Conservation (phyloP, 2,888 invertebrate species). For the Melanotus villosus region DNA sequence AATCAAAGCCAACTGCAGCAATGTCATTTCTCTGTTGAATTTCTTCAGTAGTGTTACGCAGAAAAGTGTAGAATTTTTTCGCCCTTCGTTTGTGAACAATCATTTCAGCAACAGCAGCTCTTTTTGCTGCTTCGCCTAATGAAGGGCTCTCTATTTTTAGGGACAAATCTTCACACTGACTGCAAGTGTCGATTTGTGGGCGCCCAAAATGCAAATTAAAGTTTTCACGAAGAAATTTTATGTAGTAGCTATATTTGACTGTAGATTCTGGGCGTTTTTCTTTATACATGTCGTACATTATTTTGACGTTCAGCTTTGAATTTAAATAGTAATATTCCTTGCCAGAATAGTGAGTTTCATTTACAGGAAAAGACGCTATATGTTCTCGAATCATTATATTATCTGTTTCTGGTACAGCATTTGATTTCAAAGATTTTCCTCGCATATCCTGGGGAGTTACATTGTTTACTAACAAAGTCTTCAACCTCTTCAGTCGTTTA, state of each 20-base stretch:
- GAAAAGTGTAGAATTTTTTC: no score
- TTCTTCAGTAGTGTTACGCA: no score
- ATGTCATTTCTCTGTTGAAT: no score
- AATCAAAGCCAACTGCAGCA: no score
- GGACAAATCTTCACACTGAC: neutral
- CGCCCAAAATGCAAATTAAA: neutral
- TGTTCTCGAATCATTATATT: neutral
- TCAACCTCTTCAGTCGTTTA: no score
- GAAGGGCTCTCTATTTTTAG: neutral
- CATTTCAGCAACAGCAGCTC: neutral
- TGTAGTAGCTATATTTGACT: neutral
- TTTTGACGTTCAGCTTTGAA: neutral
- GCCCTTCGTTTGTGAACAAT: neutral
- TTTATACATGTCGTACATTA: neutral
- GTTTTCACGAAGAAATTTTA: neutral
- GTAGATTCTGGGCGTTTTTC: neutral
- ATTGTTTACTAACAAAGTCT: no score
- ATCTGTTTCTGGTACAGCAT: no score
- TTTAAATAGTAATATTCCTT: neutral
- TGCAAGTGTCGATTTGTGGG: neutral
- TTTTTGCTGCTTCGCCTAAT: neutral
- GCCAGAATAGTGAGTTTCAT: neutral
- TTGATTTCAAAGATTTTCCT: no score
- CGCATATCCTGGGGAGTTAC: no score
- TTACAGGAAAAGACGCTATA: neutral